Evolutionary conservation across 2,888 invertebrate species (phyloP).

Genomic region (Aethes cnicana): DNA sequence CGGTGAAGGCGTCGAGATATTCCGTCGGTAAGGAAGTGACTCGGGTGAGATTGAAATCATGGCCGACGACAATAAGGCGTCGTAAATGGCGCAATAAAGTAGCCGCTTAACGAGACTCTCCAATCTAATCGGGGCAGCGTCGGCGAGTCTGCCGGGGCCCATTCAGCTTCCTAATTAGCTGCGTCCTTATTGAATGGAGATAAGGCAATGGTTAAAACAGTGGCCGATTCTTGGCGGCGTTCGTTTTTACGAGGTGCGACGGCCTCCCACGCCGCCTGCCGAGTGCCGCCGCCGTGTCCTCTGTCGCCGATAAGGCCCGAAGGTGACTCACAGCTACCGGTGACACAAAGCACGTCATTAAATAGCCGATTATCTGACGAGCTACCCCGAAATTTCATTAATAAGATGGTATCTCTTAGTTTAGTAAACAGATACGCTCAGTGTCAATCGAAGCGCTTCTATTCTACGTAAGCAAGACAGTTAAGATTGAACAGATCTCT

Average conservation of each 20-base stretch:
- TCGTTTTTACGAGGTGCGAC: constrained; percentile 46
- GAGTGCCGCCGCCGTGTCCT: no score
- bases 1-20: background rate
- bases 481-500: no score
- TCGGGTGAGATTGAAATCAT: constrained; percentile 2
- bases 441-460: constrained; percentile 12
- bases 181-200: constrained; percentile 49
- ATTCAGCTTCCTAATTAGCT: constrained; percentile 54
- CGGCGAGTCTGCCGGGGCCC: constrained; percentile 7
- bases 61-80: background rate
- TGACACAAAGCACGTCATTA: constrained; percentile 10
- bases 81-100: constrained; percentile 10
- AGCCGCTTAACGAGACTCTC: constrained; percentile 8
- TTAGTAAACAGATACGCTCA: constrained; percentile 7
- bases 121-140: constrained; percentile 18
- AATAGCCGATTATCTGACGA: no score
- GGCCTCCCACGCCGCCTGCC: constrained; percentile 19
- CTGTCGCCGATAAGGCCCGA: constrained; percentile 60
- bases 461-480: no score
- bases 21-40: background rate
- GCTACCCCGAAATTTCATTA: no score
- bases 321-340: constrained; percentile 30
- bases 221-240: constrained; percentile 43
- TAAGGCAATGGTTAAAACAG: constrained; percentile 37
- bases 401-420: background rate